Percentiles rank a stretch among this genome's conserved stretches.
Conservation (phyloP, 2,797 vertebrate species). For the Sebastes reedi region DNA sequence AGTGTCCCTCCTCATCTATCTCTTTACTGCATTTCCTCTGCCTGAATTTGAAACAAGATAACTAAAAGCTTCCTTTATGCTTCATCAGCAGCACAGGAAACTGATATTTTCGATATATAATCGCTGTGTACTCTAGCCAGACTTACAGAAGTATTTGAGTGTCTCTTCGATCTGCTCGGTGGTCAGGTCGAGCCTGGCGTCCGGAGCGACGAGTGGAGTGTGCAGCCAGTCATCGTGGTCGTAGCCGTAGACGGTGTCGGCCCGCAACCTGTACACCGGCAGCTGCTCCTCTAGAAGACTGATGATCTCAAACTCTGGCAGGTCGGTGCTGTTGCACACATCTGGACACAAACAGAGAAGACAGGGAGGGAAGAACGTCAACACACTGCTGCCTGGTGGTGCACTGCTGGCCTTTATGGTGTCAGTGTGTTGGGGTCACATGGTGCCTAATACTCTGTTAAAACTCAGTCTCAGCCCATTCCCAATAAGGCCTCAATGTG, state of each 20-base stretch:
- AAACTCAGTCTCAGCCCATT: too few species aligned
- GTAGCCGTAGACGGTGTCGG: conserved; percentile 96
- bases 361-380: background rate
- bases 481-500: background rate
- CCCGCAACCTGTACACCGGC: conserved; percentile 94
- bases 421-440: too few species aligned
- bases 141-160: conserved; percentile 98
- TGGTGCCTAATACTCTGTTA: too few species aligned
- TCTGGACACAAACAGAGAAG: conserved; percentile 76
- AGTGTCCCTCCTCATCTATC: background rate
- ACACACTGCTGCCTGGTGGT: background rate
- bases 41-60: background rate
- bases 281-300: conserved; percentile 97
- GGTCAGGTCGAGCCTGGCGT: conserved; percentile 91
- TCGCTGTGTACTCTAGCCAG: background rate
- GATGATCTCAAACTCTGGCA: conserved; percentile 99
- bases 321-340: conserved; percentile 98
- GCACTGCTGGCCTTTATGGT: background rate
- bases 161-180: conserved; percentile 98
- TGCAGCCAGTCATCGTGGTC: conserved; percentile 98
- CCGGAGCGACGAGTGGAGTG: conserved; percentile 92
- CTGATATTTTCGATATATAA: background rate
- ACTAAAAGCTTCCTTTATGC: background rate
- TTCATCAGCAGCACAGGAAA: background rate
- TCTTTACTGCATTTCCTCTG: background rate